These are phyloP conservation scores for Cheilosia grossa DNA, from an alignment of 2,888 invertebrate genomes.

Conservation along the genomic window DNA sequence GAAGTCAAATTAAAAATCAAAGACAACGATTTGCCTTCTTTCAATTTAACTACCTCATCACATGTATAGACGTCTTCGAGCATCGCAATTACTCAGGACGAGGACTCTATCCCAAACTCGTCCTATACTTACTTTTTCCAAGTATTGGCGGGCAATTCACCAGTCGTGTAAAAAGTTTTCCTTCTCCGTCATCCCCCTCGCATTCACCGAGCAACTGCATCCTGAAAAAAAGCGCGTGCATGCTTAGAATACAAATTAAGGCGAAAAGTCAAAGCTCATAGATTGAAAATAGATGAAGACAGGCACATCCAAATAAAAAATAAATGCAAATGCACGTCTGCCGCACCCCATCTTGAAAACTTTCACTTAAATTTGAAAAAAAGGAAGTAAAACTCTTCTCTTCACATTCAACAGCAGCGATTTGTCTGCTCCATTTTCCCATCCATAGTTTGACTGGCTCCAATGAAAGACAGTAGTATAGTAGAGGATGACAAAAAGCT, in stretches of 20 bases:
- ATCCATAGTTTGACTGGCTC: constrained; percentile 29
- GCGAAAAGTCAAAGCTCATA: constrained; percentile 61
- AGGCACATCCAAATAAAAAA: constrained; percentile 24
- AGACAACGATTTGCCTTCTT: not conserved
- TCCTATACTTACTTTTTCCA: constrained; percentile 26
- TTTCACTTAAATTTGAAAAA: constrained; percentile 52
- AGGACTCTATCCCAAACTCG: constrained; percentile 3
- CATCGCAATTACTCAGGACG: constrained; percentile 21
- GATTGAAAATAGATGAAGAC: constrained; percentile 53
- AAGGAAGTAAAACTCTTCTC: constrained; percentile 8
- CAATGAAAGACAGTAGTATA: constrained; percentile 3
- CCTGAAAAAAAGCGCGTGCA: constrained; percentile 55
- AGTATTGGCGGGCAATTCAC: constrained; percentile 38
- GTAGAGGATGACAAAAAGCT: constrained; percentile 47
- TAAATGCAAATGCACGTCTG: constrained; percentile 66
- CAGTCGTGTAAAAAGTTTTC: constrained; percentile 42
- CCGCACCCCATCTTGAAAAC: constrained; percentile 48
- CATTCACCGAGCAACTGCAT: constrained; percentile 11
- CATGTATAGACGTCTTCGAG: not conserved
- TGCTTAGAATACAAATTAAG: constrained; percentile 68
- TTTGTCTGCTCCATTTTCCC: constrained; percentile 60
- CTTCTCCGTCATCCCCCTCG: constrained; percentile 1
- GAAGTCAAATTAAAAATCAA: constrained; percentile 14
- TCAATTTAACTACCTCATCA: constrained; percentile 2
- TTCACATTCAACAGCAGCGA: constrained; percentile 36